phyloP scores from a whole-genome alignment of 2,113 vertebrate species.

The Formicarius rufipectus region DNA sequence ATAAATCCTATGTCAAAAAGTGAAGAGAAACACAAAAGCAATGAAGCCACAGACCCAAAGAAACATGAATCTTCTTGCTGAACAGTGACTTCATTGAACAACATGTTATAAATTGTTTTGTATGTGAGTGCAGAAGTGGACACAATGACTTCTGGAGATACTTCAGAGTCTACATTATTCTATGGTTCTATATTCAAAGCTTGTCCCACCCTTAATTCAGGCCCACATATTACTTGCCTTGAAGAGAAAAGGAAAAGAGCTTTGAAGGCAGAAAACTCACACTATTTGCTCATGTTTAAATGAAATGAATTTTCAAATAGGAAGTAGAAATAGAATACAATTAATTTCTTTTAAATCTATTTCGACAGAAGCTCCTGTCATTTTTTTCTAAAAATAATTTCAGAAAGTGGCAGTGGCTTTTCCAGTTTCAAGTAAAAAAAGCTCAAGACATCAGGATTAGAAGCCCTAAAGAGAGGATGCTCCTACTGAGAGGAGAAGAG shows the following conservation, averaged over 20 bases:
- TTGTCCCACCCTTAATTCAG: not conserved
- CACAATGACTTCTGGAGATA: not conserved
- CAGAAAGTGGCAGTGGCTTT: not conserved
- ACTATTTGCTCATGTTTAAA: not conserved
- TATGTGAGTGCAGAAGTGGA: not conserved
- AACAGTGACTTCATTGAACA: not conserved
- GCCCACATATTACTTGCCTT: not conserved
- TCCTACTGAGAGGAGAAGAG: rapidly evolving
- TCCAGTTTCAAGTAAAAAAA: not conserved
- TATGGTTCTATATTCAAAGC: not conserved
- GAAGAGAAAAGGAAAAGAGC: not conserved
- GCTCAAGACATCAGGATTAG: not conserved
- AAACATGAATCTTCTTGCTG: not conserved
- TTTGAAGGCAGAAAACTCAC: not conserved
- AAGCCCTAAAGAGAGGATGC: not conserved
- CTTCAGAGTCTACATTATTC: not conserved
- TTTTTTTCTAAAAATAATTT: not conserved
- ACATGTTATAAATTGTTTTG: rapidly evolving
- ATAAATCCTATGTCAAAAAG: not conserved
- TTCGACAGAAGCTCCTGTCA: not conserved
- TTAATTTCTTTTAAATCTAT: not conserved
- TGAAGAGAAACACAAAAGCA: not conserved
- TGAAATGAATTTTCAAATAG: not conserved
- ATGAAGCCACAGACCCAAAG: not conserved
- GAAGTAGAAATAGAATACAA: not conserved